phyloP scores from a whole-genome alignment of 2,797 vertebrate genomes.

The Yasuhikotakia modesta region DNA sequence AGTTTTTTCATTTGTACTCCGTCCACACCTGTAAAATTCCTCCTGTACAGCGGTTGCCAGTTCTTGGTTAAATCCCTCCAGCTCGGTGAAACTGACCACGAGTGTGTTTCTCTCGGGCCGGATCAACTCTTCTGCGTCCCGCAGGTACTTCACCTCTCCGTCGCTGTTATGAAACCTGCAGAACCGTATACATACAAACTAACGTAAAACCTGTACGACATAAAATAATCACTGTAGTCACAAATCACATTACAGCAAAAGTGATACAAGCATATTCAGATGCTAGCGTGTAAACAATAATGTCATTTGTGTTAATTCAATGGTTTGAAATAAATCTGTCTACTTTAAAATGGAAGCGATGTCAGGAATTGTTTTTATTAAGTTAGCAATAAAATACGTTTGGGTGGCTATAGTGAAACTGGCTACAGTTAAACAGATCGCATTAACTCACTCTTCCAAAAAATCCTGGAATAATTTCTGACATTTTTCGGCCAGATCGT shows the following conservation, averaged over 20 bases:
- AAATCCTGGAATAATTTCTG: conserved; percentile 98
- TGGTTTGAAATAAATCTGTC: too few species aligned
- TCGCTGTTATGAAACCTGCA: conserved; percentile 88
- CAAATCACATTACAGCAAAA: background rate
- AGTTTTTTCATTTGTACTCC: background rate
- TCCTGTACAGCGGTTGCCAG: conserved; percentile 96
- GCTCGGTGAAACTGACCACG: conserved; percentile 87
- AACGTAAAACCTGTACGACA: background rate
- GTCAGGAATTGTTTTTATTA: background rate
- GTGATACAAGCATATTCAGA: background rate
- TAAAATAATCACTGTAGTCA: background rate
- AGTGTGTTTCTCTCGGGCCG: conserved; percentile 94
- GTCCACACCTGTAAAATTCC: conserved; percentile 90
- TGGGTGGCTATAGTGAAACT: background rate
- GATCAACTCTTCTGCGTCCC: conserved; percentile 92
- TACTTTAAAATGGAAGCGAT: too few species aligned
- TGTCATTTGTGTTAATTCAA: too few species aligned
- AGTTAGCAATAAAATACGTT: background rate
- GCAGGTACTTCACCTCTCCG: conserved; percentile 92
- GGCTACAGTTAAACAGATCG: background rate
- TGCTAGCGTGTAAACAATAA: background rate
- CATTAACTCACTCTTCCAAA: conserved; percentile 90
- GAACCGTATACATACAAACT: background rate
- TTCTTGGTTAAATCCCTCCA: conserved; percentile 97
- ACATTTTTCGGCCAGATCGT: conserved; percentile 95